Evolutionary conservation across 1,140 invertebrate genomes (phyloP), one percentile per base, ranked within the genome.

Genomic region (Harlomillsia oculata): DNA sequence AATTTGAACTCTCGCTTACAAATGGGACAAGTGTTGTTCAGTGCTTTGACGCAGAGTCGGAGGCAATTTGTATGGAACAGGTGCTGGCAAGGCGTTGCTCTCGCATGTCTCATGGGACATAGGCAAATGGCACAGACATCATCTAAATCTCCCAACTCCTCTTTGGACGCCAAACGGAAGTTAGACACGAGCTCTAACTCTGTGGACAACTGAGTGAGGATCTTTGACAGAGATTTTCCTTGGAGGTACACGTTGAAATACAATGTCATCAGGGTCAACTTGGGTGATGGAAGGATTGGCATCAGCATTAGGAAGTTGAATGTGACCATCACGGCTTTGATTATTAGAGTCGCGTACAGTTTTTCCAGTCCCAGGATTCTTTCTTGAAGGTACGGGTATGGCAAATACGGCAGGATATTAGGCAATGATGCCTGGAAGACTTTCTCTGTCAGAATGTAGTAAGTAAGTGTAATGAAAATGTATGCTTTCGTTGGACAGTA

Each of bases 61-160:
- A 87, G 71, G 67, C 84, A 87, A 66, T 81, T 81, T 0, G 81
- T 81, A 66, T 87, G 84, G 69, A 87, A 87, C 64, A 83, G 76
- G 67, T 87, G 84, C 40, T 82, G 80, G 66, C 84, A 87, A 1
- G 83, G 83, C 1, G 84, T 87, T 1, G 84, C 75, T 14, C 83
- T 72, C 4, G 83, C 83, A 14, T 75, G 77, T 41, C 72, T 75
- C 82, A 85, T 84, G 1, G 70, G 66, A 55, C 77, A 80, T 9
- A 87, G 72, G 65, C 84, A 87, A 14, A 87, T 81, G 1, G 83
- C 80, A 68, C 84, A 87, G 2, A 85, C 81, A 65, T 87, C 84
- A 59, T 86, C 82, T 49, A 81, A 77, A 9, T 8, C 25, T 30
- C 76, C 76, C 16, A 86, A 74, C 65, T 86, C 84, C 11, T 81